phyloP scores from a whole-genome alignment of 2,113 vertebrate species.

The Athene cunicularia region DNA sequence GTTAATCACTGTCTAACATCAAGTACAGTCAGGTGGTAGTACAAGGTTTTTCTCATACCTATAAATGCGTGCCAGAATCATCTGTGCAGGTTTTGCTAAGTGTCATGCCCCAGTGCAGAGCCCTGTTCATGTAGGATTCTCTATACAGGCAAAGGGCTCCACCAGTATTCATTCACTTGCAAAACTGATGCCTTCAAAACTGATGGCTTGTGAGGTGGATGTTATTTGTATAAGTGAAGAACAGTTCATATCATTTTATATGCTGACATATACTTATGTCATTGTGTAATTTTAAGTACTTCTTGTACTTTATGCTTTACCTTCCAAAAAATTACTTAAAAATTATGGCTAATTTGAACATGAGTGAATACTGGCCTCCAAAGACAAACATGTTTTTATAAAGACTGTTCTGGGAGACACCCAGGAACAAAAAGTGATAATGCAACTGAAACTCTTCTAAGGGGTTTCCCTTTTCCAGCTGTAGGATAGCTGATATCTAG shows the following conservation, averaged over 20 bases:
- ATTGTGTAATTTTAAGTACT: not conserved
- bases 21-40: not conserved
- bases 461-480: not conserved
- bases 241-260: not conserved
- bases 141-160: not conserved
- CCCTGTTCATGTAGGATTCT: not conserved
- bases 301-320: not conserved
- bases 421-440: not conserved
- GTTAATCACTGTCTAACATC: not conserved
- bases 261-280: not conserved
- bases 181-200: not conserved
- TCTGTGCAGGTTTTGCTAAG: not conserved
- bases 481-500: not conserved
- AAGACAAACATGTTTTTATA: constrained; percentile 12
- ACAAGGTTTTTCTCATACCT: not conserved
- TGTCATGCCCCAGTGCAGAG: not conserved
- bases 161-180: not conserved
- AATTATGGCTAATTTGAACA: not conserved
- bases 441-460: not conserved
- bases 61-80: not conserved
- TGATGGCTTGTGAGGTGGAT: not conserved
- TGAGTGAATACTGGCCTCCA: not conserved
- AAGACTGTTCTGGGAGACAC: not conserved
- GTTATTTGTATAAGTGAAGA: not conserved
- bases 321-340: not conserved